A percentile compares a stretch with the other conserved stretches of the same genome.
phyloP scores from a whole-genome alignment of 2,113 vertebrate species.

The Prionailurus bengalensis region DNA sequence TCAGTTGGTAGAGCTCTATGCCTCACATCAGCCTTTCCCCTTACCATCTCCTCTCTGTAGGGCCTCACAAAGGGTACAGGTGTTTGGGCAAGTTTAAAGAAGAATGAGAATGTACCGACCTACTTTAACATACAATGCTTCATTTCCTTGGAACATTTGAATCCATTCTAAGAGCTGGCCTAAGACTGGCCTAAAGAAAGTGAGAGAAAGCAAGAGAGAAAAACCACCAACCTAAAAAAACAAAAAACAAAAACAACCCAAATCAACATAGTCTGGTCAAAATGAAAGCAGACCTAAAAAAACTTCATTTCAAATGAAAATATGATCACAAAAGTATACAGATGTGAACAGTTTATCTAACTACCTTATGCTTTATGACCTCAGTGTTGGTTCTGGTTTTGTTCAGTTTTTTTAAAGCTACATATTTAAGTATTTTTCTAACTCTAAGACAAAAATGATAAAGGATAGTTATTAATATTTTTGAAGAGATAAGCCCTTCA shows the following conservation, averaged over 20 bases:
- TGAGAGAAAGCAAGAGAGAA: slow-evolving; percentile 28
- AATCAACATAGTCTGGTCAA: slow-evolving; percentile 28
- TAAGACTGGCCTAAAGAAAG: not conserved
- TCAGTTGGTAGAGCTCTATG: not conserved
- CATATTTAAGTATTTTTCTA: slow-evolving; percentile 53
- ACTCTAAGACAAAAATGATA: slow-evolving; percentile 51
- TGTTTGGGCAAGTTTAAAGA: slow-evolving; percentile 23
- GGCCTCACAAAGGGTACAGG: not conserved
- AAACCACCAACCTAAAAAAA: not conserved
- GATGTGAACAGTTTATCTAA: slow-evolving; percentile 19
- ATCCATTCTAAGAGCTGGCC: slow-evolving; percentile 5
- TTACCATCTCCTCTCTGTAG: not conserved
- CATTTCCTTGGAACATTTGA: not conserved
- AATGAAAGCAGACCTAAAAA: slow-evolving; percentile 18
- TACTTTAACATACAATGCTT: not conserved
- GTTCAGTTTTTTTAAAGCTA: slow-evolving; percentile 37
- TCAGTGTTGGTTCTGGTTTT: slow-evolving; percentile 10
- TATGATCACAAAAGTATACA: slow-evolving; percentile 41
- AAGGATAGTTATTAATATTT: slow-evolving; percentile 29
- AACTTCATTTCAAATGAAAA: slow-evolving; percentile 53
- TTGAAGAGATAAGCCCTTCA: slow-evolving; percentile 42
- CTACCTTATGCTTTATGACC: not conserved
- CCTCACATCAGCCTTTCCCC: not conserved
- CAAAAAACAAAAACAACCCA: not conserved
- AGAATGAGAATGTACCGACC: not conserved